These are phyloP conservation scores for Zoanthus sansibaricus DNA, from an alignment of 92 coral and sea anemone species.

Conservation along the genomic window DNA sequence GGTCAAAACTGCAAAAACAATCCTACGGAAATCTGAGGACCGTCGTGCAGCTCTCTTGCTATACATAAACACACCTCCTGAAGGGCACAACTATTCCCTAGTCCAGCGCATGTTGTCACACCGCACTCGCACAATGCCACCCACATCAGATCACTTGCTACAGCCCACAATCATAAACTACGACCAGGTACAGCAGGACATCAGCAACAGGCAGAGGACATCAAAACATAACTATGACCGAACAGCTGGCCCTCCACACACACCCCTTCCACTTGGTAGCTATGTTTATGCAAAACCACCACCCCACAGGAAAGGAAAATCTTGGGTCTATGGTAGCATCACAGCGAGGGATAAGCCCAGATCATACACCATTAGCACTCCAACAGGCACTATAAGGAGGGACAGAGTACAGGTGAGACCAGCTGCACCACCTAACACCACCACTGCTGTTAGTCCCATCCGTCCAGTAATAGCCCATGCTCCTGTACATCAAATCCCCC, in stretches of 20 bases:
- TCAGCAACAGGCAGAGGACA: slow-evolving; percentile 40
- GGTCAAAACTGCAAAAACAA: slow-evolving; percentile 13
- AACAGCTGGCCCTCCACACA: slow-evolving; percentile 35
- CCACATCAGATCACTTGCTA: neutral
- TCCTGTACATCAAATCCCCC: neutral
- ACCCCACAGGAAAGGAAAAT: too few relatives aligned
- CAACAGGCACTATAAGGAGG: slow-evolving; percentile 25
- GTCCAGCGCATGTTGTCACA: slow-evolving; percentile 9
- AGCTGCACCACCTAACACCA: slow-evolving; percentile 38
- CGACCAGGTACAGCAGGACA: slow-evolving; percentile 35
- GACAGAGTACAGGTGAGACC: slow-evolving; percentile 36
- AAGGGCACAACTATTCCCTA: slow-evolving; percentile 48
- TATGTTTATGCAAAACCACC: too few relatives aligned
- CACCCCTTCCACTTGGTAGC: neutral
- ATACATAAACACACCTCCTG: neutral
- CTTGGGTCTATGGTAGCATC: neutral
- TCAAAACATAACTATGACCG: slow-evolving; percentile 52
- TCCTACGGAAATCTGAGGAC: slow-evolving; percentile 34
- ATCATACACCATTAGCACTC: neutral
- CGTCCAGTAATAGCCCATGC: neutral
- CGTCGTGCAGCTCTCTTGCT: slow-evolving; percentile 16
- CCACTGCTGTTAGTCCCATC: slow-evolving; percentile 16
- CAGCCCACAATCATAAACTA: slow-evolving; percentile 25
- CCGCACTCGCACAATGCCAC: too few relatives aligned
- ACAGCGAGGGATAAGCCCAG: slow-evolving; percentile 7